These are phyloP conservation scores for Sturnus vulgaris DNA, from an alignment of 2,113 vertebrate genomes.

Conservation along the genomic window DNA sequence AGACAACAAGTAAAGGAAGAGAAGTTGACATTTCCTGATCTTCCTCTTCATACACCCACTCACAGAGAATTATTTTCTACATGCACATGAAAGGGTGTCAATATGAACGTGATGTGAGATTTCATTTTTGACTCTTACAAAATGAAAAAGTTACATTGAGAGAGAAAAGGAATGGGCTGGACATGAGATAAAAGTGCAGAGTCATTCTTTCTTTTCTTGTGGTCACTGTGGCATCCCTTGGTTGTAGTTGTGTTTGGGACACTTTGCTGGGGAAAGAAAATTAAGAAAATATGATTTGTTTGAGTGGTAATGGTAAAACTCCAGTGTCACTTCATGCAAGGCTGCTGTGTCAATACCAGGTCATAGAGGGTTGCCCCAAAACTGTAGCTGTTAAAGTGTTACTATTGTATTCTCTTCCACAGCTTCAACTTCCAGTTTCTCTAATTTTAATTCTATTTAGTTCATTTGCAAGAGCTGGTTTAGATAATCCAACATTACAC, in stretches of 20 bases:
- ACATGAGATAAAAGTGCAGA: background rate
- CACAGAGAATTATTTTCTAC: background rate
- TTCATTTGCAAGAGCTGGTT: background rate
- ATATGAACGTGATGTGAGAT: background rate
- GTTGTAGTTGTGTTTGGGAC: background rate
- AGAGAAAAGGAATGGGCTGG: background rate
- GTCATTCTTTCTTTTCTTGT: constrained; percentile 34
- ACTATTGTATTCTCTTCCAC: background rate
- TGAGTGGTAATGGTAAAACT: background rate
- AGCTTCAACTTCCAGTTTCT: background rate
- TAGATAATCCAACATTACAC: background rate
- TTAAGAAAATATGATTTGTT: background rate
- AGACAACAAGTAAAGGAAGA: background rate
- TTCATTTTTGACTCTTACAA: background rate
- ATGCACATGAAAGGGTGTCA: background rate
- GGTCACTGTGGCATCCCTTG: background rate
- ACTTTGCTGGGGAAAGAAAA: constrained; percentile 14
- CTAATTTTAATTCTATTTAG: background rate
- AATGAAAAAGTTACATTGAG: background rate
- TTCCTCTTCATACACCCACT: background rate
- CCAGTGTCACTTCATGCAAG: background rate
- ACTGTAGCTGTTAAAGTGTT: background rate
- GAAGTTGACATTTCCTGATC: background rate
- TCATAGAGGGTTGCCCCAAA: background rate
- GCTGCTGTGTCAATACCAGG: background rate